Evolutionary conservation across 2,888 invertebrate species (phyloP), one percentile per base, ranked within the genome.

Genomic region (Enchytraeus crypticus): DNA sequence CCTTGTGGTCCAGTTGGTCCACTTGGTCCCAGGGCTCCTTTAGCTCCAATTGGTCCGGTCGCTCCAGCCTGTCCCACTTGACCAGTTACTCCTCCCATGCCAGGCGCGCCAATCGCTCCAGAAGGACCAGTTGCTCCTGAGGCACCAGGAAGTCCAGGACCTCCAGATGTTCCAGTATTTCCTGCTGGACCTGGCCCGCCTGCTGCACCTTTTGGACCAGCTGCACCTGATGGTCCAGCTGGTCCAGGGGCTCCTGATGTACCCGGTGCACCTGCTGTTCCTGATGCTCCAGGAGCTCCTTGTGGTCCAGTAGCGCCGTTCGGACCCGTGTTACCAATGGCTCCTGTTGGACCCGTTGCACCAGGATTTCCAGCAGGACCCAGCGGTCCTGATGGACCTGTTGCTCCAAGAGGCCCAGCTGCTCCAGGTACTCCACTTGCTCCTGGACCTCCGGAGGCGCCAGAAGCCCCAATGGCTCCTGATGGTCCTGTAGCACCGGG

Each of bases 261-360:
- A 58, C 58, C 58, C 45, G 43, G 27, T 5, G 38, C 30, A 27
- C 57, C 60, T 54, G 34, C 21, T 46, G 34, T n/a, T 38, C 57
- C 60, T 2, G 51, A 33, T 18, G 49, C 45, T 27, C 62, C 62
- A 1, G 33, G 27, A 33, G 58, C 21, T 45, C 64, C 64, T 14
- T 55, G 29, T 21, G 53, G 23, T 18, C 60, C 78, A 5, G 49
- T 51, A 29, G 51, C 51, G 4, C 92, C 92, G 64, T 89, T 89
- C 26, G 1, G 30, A 29, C 64, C 66, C 0, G 32, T 43, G 3
- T 51, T 43, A 8, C 66, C 66, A 3, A 51, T 43, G 32, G 45
- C 57, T 45, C 66, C 66, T 47, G 43, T 43, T n/a, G 38, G 57
- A 58, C 66, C 70, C n/a, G 51, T 53, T 26, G 64, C 56, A 46